Evolutionary conservation across 2,888 invertebrate genomes (phyloP).

Genomic region (Teinopalpus imperialis): DNA sequence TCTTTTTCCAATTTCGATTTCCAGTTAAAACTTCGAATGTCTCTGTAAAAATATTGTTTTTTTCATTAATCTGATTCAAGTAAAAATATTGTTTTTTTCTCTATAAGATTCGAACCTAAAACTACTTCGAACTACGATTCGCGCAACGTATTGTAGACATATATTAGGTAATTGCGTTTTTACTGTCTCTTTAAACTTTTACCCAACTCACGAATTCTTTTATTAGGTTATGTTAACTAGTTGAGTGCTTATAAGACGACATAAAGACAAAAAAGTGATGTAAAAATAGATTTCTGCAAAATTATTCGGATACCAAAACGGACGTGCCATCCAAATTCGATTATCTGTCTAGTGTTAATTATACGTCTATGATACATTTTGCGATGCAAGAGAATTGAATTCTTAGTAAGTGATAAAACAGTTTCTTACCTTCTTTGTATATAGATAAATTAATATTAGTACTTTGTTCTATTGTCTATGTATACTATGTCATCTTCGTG

Average conservation of each 20-base stretch:
- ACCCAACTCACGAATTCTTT: not conserved
- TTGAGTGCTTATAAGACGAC: slow-evolving; percentile 16
- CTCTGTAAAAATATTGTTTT: too few relatives aligned
- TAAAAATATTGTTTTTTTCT: too few relatives aligned
- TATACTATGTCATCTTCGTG: slow-evolving; percentile 15
- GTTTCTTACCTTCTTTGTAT: slow-evolving; percentile 54
- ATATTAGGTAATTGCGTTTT: too few relatives aligned
- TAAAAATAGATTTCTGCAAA: slow-evolving; percentile 56
- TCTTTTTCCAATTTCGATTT: too few relatives aligned
- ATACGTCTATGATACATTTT: slow-evolving; percentile 55
- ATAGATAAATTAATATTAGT: slow-evolving; percentile 34
- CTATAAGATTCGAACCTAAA: too few relatives aligned
- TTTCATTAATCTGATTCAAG: too few relatives aligned
- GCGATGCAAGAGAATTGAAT: slow-evolving; percentile 82
- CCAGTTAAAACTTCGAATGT: too few relatives aligned
- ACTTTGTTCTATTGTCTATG: too few relatives aligned
- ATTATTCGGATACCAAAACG: slow-evolving; percentile 19
- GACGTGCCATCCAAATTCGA: slow-evolving; percentile 72
- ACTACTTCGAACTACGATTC: too few relatives aligned
- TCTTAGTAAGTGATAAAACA: slow-evolving; percentile 66
- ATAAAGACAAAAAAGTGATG: slow-evolving; percentile 60
- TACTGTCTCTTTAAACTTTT: not conserved
- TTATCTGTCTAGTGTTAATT: slow-evolving; percentile 65
- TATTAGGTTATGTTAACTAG: slow-evolving; percentile 6
- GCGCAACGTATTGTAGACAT: too few relatives aligned